Conservation (phyloP, 2,888 invertebrate genomes). For the Dascillus cervinus region DNA sequence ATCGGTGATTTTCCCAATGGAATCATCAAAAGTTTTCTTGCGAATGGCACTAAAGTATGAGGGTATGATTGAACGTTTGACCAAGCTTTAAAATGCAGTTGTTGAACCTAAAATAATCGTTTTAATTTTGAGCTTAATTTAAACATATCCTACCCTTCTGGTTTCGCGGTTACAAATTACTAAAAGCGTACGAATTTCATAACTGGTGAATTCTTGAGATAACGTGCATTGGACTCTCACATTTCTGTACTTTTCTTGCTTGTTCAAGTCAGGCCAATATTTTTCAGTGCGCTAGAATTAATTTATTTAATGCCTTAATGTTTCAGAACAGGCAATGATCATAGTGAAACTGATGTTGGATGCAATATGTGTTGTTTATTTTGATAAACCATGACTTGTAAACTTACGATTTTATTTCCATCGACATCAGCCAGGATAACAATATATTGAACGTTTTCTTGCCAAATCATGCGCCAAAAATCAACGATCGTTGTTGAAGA, state of each 20-base stretch:
- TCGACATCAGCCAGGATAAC: conserved; percentile 46
- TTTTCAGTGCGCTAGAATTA: conserved; percentile 45
- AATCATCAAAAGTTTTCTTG: conserved; percentile 34
- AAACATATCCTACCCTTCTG: conserved; percentile 33
- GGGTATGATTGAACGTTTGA: conserved; percentile 42
- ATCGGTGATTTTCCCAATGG: conserved; percentile 35
- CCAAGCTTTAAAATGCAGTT: conserved; percentile 47
- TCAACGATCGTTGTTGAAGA: conserved; percentile 32
- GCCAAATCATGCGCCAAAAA: conserved; percentile 43
- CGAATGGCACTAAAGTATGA: conserved; percentile 17
- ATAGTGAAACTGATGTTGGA: no score
- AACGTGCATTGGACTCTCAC: conserved; percentile 33
- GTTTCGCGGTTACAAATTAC: conserved; percentile 42
- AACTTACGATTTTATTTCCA: conserved; percentile 30
- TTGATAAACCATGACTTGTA: no score
- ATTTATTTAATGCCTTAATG: conserved; percentile 41
- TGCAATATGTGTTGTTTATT: no score
- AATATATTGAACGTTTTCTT: conserved; percentile 43
- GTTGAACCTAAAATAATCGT: conserved; percentile 34
- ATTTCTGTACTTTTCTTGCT: conserved; percentile 34
- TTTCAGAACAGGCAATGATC: conserved; percentile 39
- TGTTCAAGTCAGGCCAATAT: conserved; percentile 46
- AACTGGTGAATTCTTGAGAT: conserved; percentile 36
- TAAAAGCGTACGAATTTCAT: conserved; percentile 39
- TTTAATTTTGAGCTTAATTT: not conserved